A percentile compares a stretch with the other conserved stretches of the same genome.
These are phyloP conservation scores for Monochamus saltuarius DNA, from an alignment of 1,140 invertebrate species.

Conservation along the genomic window DNA sequence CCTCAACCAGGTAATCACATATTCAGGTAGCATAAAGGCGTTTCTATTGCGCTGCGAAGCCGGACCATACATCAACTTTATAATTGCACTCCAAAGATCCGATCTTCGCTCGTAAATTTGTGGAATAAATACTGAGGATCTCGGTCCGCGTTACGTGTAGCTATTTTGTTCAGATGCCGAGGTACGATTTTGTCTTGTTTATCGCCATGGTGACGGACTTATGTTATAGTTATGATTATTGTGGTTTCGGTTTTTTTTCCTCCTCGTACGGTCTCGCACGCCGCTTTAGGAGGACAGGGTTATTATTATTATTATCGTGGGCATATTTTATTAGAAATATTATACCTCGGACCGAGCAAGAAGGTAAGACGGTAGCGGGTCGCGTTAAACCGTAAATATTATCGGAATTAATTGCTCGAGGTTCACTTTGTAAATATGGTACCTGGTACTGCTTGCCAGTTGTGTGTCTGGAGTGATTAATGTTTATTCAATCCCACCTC, in stretches of 20 bases:
- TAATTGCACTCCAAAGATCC: slow-evolving; percentile 23
- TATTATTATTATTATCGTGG: not conserved
- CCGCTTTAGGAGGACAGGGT: not conserved
- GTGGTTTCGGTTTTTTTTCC: slow-evolving; percentile 16
- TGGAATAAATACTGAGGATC: slow-evolving; percentile 22
- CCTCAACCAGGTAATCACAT: slow-evolving; percentile 24
- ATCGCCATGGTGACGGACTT: slow-evolving; percentile 23
- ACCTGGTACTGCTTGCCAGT: no score
- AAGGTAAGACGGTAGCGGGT: slow-evolving; percentile 15
- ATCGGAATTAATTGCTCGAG: not conserved
- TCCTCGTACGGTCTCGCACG: slow-evolving; percentile 1
- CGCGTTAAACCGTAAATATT: slow-evolving; percentile 9
- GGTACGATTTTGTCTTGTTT: slow-evolving; percentile 24
- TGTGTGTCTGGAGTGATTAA: no score
- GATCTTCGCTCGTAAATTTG: slow-evolving; percentile 23
- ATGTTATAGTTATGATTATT: slow-evolving; percentile 25
- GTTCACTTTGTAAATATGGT: no score
- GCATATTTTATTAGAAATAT: slow-evolving; percentile 19
- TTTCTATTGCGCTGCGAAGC: slow-evolving; percentile 18
- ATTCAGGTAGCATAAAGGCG: slow-evolving; percentile 23
- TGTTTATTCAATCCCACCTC: no score
- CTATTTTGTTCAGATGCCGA: slow-evolving; percentile 24
- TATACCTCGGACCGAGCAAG: not conserved
- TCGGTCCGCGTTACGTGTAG: slow-evolving; percentile 20
- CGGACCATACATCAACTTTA: slow-evolving; percentile 20